Evolutionary conservation across 2,797 vertebrate genomes (phyloP), one percentile per base, ranked within the genome.

Genomic region (Yasuhikotakia modesta): DNA sequence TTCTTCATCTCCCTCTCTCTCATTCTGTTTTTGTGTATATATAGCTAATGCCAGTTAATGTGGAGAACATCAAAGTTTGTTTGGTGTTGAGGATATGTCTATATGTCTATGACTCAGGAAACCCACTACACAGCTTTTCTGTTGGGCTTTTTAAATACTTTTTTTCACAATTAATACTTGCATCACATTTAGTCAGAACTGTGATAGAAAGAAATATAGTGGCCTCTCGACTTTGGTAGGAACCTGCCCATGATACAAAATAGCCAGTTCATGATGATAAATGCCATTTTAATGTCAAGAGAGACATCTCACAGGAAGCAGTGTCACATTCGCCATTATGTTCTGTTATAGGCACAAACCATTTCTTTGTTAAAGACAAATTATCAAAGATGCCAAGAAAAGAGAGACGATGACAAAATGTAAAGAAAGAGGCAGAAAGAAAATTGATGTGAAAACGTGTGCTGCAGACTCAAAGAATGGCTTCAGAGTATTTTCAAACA

Each of bases 381-480:
- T 57, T 67, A 66, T 67, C 66, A 76, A 27, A 64, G 27, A 63
- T 17, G 48, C 45, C n/a, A 50, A 13, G 30, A 22, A 27, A 22
- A 60, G 70, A 50, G 66, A 35, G 30, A 32, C 5, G 21, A 63
- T 67, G 30, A 46, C 13, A 32, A 24, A 22, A 68, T 35, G 43
- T 27, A 50, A 5, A 14, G 13, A 16, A 68, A 48, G 24, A 22
- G 53, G 67, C 48, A 48, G 2, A 61, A 58, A 12, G 58, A 32
- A 22, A 27, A 12, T 27, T 22, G 5, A 21, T 53, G 19, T 21
- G n/a, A 32, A 32, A 32, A 32, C 52, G 7, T 48, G 14, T 48
- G 45, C 11, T 11, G 32, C 32, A 32, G 14, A 48, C 46, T 48
- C 46, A 12, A 10, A 19, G 19, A 57, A 57, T n/a, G 21, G n/a